A percentile compares a stretch with the other conserved stretches of the same genome.
These are phyloP conservation scores for Hemaris fuciformis DNA, from an alignment of 2,888 invertebrate species.

Conservation along the genomic window DNA sequence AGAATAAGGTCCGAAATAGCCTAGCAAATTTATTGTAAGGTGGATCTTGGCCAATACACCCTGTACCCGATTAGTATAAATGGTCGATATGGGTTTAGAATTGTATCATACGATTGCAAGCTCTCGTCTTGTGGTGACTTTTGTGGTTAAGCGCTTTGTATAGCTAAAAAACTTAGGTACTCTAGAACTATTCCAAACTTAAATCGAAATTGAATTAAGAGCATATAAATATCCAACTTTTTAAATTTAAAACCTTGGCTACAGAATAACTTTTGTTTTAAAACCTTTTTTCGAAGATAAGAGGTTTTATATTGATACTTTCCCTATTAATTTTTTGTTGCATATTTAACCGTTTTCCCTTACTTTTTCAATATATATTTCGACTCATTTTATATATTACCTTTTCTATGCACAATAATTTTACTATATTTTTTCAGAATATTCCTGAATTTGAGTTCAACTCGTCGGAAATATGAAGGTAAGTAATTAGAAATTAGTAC, in stretches of 20 bases:
- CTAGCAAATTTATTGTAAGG: neutral
- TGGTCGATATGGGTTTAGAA: conserved; percentile 42
- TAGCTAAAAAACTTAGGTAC: neutral
- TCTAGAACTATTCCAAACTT: too few relatives aligned
- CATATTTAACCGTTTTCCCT: too few relatives aligned
- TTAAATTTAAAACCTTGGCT: too few relatives aligned
- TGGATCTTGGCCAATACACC: conserved; percentile 12
- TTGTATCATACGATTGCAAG: conserved; percentile 45
- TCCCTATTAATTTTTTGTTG: too few relatives aligned
- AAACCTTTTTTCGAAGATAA: too few relatives aligned
- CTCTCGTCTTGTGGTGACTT: conserved; percentile 20
- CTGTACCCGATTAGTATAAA: conserved; percentile 51
- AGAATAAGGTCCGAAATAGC: neutral
- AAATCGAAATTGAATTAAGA: too few relatives aligned
- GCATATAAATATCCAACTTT: too few relatives aligned
- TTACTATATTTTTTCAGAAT: neutral
- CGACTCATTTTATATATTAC: too few relatives aligned
- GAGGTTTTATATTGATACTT: too few relatives aligned
- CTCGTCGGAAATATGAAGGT: conserved; percentile 35
- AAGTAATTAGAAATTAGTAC: conserved; percentile 5
- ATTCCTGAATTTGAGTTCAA: neutral
- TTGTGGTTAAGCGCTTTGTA: conserved; percentile 16
- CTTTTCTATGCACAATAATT: too few relatives aligned
- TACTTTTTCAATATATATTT: too few relatives aligned
- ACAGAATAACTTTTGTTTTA: too few relatives aligned